Conservation (phyloP, 2,888 invertebrate genomes). For the Emmelina monodactyla region DNA sequence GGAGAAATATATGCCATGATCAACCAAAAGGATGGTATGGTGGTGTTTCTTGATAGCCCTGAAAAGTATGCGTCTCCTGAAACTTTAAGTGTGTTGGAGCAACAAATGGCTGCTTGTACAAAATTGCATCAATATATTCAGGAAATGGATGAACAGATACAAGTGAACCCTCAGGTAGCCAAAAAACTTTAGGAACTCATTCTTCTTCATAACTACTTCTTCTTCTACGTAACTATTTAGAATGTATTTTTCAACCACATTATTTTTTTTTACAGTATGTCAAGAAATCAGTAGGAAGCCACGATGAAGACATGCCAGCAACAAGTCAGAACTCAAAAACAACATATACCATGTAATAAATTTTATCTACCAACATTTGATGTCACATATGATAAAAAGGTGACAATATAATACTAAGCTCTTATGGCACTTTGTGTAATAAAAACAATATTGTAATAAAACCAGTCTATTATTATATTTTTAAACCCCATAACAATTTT, state of each 20-base stretch:
- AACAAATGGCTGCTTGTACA: slow-evolving; percentile 85
- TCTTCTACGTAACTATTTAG: not conserved
- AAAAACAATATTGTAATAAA: not conserved
- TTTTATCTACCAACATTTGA: no score
- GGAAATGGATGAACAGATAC: slow-evolving; percentile 94
- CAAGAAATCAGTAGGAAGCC: slow-evolving; percentile 68
- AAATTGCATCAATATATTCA: slow-evolving; percentile 87
- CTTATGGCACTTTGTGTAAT: no score
- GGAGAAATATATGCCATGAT: slow-evolving; percentile 97
- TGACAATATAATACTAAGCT: no score
- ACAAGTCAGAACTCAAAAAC: slow-evolving; percentile 55
- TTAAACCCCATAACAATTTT: no score
- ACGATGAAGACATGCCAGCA: slow-evolving; percentile 66
- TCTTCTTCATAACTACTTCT: not conserved
- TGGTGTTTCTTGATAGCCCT: slow-evolving; percentile 93
- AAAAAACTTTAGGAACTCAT: slow-evolving; percentile 6
- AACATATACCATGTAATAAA: slow-evolving; percentile 52
- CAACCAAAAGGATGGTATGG: slow-evolving; percentile 98
- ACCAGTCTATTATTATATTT: slow-evolving; percentile 4
- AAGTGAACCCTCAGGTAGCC: slow-evolving; percentile 82
- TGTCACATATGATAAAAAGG: no score
- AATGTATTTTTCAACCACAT: slow-evolving; percentile 1
- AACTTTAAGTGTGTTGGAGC: slow-evolving; percentile 86
- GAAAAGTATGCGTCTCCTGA: slow-evolving; percentile 92
- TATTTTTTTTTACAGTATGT: slow-evolving; percentile 56